Evolutionary conservation across 2,113 vertebrate species (phyloP), one percentile per base, ranked within the genome.

Genomic region (Lonchura striata): DNA sequence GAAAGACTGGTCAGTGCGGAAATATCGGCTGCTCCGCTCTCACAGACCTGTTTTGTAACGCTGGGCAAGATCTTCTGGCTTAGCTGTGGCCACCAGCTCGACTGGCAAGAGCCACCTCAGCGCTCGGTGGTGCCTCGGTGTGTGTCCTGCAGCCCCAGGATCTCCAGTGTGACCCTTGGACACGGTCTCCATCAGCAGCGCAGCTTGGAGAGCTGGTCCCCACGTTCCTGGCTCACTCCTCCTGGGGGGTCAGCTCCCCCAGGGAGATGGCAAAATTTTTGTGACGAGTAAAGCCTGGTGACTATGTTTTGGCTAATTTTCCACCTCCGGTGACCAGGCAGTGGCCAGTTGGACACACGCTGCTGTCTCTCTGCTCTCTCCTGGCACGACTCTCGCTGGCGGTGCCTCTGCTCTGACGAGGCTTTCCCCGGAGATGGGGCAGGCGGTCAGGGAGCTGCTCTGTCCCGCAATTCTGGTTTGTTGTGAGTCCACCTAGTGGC

Each of bases 361-460:
- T 77, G 63, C 57, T 68, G 20, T 49, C 69, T 88, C 37, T 70
- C 42, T 19, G 24, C 19, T 56, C 44, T 54, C 17, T 23, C 37
- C 37, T 27, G 44, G 7, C 44, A 39, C 0, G 10, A 60, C 44
- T 52, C 35, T 77, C 0, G 0, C 52, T 77, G 57, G 2, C 0
- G 0, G 37, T 21, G 31, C 37, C 17, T n/a, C 41, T 79, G 41
- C 61, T 61, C 41, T 46, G 57, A 17, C 0, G 0, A 88, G 50
- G 63, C 28, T 86, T 49, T 88, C 63, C 49, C 63, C 23, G 7
- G 54, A 28, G 15, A 21, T 11, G 59, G 27, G 41, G 33, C 66
- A 53, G 57, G 7, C 0, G 0, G 30, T 50, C 75, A 63, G 5
- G 2, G 5, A 50, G 28, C 35, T 71, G 57, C 39, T 53, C 13